Evolutionary conservation across 2,888 invertebrate species (phyloP).

Genomic region (Apodemia duryi): DNA sequence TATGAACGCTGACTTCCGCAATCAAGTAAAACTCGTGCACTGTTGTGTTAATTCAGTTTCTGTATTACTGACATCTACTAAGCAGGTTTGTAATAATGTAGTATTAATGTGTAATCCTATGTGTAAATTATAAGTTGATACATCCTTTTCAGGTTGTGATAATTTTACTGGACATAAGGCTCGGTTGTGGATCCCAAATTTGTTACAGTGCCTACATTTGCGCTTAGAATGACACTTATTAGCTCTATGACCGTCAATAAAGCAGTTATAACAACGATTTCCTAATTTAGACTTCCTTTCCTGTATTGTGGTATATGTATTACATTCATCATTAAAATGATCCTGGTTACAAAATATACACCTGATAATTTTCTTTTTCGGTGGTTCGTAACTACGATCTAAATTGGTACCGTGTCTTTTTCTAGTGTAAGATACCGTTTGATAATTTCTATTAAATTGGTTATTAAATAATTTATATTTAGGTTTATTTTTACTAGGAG

Average conservation of each 20-base stretch:
- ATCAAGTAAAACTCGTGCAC: neutral
- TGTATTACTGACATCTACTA: neutral
- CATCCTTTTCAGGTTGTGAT: neutral
- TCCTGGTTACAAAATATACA: conserved; percentile 22
- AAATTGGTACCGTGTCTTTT: neutral
- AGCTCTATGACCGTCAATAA: conserved; percentile 18
- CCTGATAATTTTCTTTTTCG: conserved; percentile 9
- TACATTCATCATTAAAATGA: conserved; percentile 23
- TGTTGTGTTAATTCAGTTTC: neutral
- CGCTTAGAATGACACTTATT: conserved; percentile 9
- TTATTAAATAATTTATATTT: neutral
- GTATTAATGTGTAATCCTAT: neutral
- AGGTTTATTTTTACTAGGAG: neutral
- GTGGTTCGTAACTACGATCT: neutral
- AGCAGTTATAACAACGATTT: conserved; percentile 20
- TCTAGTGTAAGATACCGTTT: neutral
- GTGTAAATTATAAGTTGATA: conserved; percentile 12
- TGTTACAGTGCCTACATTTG: conserved; percentile 20
- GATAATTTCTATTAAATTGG: neutral
- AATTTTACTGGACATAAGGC: conserved; percentile 17
- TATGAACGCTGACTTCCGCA: neutral
- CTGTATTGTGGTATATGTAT: neutral
- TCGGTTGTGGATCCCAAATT: conserved; percentile 18
- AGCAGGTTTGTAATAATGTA: conserved; percentile 18
- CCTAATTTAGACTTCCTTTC: conserved; percentile 20